Conservation (phyloP, 2,113 vertebrate genomes). For the Chlorocebus sabaeus region DNA sequence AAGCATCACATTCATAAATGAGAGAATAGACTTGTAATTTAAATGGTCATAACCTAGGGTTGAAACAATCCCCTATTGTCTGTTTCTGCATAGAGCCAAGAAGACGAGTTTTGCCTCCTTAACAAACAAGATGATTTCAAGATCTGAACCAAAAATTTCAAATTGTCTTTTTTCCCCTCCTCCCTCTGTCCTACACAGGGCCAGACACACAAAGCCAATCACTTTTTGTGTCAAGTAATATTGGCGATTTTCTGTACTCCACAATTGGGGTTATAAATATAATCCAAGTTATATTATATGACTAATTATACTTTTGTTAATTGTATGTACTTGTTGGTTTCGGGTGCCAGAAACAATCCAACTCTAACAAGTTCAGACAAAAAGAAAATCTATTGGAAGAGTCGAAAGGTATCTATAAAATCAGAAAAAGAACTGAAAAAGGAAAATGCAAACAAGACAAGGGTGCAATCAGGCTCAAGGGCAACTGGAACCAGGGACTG, state of each 20-base stretch:
- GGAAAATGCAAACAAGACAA: background rate
- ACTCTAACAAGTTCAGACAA: slow-evolving; percentile 19
- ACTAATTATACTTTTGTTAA: slow-evolving; percentile 8
- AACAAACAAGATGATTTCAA: background rate
- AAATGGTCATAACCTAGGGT: background rate
- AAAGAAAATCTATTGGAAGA: slow-evolving; percentile 35
- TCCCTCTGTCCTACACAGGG: background rate
- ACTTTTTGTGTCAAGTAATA: background rate
- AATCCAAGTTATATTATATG: background rate
- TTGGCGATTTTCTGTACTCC: slow-evolving; percentile 22
- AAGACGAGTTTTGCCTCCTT: background rate
- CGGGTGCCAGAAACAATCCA: slow-evolving; percentile 13
- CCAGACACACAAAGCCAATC: background rate
- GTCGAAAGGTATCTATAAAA: background rate
- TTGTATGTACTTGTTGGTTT: background rate
- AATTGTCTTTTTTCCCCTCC: background rate
- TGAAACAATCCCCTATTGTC: slow-evolving; percentile 43
- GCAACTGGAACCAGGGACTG: background rate
- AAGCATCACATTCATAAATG: background rate
- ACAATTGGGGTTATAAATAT: background rate
- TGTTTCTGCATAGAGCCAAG: slow-evolving; percentile 13
- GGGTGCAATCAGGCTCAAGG: background rate
- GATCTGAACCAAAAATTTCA: background rate
- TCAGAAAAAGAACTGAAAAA: background rate
- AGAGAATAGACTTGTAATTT: slow-evolving; percentile 29